Evolutionary conservation across 2,888 invertebrate genomes (phyloP), one percentile per base, ranked within the genome.

Genomic region (Leptinotarsa juncta): DNA sequence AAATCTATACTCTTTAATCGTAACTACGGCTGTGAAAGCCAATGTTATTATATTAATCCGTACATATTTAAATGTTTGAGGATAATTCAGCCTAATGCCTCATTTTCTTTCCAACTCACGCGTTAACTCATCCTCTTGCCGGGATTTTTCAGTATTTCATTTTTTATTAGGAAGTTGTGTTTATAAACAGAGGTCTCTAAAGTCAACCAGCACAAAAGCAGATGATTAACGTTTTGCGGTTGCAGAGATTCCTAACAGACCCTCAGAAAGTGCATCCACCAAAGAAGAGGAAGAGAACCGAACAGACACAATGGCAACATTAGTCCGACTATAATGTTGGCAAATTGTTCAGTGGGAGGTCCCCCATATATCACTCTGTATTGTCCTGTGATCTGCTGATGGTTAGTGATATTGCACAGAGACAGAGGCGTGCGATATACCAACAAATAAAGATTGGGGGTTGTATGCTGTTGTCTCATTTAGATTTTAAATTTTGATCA

Each of bases 311-410:
- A 76, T 76, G 84, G 86, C 84, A 86, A 87, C 87, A 87, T 88
- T 87, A 87, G 88, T 85, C 85, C 85, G 83, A 84, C 87, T 84
- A 86, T 87, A 88, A 87, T 87, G 87, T 87, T 87, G 87, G 87
- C 87, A 88, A 88, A 88, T 88, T 88, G 88, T 87, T 85, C 86
- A 73, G 86, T 88, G 86, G 88, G 87, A 87, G 87, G 87, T 87
- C 86, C 87, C 72, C 82, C 84, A 85, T 87, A 87, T 85, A 87
- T 87, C 87, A 87, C 84, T 83, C 83, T 65, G 76, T 84, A 85
- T 86, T 86, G 86, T 86, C 86, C 84, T 85, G 83, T 84, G 85
- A 83, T 83, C 81, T 82, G 83, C 82, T 83, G 82, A 84, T 82
- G 83, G 83, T 81, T 80, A 81, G 80, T 78, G 81, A 82, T 82